phyloP scores from a whole-genome alignment of 2,113 vertebrate species.

The Salvator merianae region DNA sequence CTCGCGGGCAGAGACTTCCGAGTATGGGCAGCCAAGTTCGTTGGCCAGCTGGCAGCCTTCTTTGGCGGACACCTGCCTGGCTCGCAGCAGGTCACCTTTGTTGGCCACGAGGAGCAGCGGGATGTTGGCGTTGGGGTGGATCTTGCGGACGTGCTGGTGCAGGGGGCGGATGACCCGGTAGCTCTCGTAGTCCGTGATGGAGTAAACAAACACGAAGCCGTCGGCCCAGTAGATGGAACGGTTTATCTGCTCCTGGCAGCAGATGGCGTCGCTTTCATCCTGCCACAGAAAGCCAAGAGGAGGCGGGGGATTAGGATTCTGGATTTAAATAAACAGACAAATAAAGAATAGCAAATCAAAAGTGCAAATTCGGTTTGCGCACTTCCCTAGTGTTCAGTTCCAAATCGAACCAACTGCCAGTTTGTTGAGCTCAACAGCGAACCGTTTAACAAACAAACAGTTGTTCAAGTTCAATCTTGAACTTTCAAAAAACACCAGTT shows the following conservation, averaged over 20 bases:
- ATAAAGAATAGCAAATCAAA: not conserved
- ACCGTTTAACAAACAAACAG: too few relatives aligned
- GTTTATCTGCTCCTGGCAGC: constrained; percentile 89
- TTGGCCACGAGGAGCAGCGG: constrained; percentile 89
- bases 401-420: too few relatives aligned
- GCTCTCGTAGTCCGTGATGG: constrained; percentile 90
- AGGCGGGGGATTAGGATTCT: not conserved
- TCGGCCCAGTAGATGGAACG: constrained; percentile 95
- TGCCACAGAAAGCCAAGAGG: constrained; percentile 54
- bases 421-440: too few relatives aligned
- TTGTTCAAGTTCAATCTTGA: too few relatives aligned
- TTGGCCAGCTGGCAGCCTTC: constrained; percentile 85
- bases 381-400: too few relatives aligned
- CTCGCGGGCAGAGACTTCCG: constrained; percentile 90
- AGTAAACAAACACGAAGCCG: constrained; percentile 89
- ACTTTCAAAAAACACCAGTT: too few relatives aligned
- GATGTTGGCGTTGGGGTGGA: constrained; percentile 89
- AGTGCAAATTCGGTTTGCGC: too few relatives aligned
- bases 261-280: constrained; percentile 81
- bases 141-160: constrained; percentile 89
- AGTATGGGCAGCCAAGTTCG: constrained; percentile 82
- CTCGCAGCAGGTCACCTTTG: constrained; percentile 89
- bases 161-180: constrained; percentile 86
- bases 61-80: constrained; percentile 84
- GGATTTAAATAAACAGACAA: not conserved